Conservation (phyloP, 2,888 invertebrate genomes). For the Hirtodrosophila alboralis region DNA sequence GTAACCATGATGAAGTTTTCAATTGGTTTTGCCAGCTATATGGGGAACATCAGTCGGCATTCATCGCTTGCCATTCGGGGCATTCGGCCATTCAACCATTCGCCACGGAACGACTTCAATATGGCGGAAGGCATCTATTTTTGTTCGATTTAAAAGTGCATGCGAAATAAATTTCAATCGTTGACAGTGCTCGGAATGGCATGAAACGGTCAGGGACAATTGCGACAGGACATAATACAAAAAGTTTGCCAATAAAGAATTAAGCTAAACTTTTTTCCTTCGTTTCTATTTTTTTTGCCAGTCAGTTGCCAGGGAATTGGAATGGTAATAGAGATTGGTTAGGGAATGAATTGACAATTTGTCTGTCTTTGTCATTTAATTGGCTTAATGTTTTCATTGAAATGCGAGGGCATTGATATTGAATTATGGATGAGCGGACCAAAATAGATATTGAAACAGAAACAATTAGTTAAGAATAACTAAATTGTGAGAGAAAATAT, state of each 20-base stretch:
- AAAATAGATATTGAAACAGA: not conserved
- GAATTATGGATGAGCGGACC: constrained; percentile 11
- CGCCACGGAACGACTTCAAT: constrained; percentile 31
- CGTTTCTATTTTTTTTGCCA: not conserved
- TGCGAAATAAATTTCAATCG: constrained; percentile 67
- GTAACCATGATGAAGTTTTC: constrained; percentile 79
- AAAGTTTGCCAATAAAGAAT: constrained; percentile 69
- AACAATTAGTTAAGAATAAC: constrained; percentile 2
- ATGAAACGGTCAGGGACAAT: not conserved
- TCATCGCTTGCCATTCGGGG: not conserved
- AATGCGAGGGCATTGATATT: constrained; percentile 2
- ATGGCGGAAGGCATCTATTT: constrained; percentile 68
- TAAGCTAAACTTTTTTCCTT: constrained; percentile 39
- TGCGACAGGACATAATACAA: constrained; percentile 34
- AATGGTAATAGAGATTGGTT: constrained; percentile 10
- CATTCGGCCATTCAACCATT: constrained; percentile 5
- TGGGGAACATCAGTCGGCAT: constrained; percentile 13
- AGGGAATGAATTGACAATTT: constrained; percentile 48
- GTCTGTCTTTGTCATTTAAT: constrained; percentile 60
- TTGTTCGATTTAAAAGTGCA: constrained; percentile 74
- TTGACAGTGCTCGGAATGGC: constrained; percentile 3
- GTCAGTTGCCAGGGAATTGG: constrained; percentile 21
- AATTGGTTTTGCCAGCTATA: constrained; percentile 67
- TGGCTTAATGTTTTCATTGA: constrained; percentile 55
- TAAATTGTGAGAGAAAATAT: not conserved